Percentiles rank a stretch among this genome's conserved stretches.
phyloP scores from a whole-genome alignment of 1,140 invertebrate genomes.

The Lepidurus packardi region DNA sequence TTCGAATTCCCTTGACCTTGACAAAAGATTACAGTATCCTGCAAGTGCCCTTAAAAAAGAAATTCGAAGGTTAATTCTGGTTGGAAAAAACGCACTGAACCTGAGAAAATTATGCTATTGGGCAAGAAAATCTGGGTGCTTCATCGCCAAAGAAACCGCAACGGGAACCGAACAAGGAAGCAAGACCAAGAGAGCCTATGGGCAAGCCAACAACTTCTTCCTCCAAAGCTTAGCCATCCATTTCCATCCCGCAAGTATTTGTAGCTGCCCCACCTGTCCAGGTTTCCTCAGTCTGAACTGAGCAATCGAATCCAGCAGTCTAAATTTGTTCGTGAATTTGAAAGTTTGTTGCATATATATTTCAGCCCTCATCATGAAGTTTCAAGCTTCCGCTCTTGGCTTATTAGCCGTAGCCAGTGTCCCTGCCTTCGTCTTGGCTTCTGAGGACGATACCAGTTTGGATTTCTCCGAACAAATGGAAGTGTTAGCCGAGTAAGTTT shows the following conservation, averaged over 20 bases:
- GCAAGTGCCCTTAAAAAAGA: not conserved
- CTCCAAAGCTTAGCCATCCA: not conserved
- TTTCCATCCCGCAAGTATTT: not conserved
- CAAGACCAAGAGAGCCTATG: not conserved
- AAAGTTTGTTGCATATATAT: not conserved
- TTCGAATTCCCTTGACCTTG: constrained; percentile 13
- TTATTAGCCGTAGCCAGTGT: not conserved
- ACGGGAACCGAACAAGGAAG: constrained; percentile 7
- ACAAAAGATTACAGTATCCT: not conserved
- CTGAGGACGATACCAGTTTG: not conserved
- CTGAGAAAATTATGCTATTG: not conserved
- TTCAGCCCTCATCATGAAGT: not conserved
- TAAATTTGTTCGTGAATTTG: not conserved
- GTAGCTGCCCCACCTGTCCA: not conserved
- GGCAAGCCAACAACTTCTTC: constrained; percentile 4
- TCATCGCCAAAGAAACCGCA: not conserved
- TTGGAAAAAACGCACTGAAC: not conserved
- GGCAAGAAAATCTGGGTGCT: not conserved
- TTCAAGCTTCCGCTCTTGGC: not conserved
- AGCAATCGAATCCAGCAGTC: not conserved
- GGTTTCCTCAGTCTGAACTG: not conserved
- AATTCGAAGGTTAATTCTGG: constrained; percentile 13
- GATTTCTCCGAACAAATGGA: not conserved
- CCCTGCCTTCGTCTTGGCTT: not conserved
- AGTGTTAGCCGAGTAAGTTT: constrained; percentile 8